Conservation (phyloP, 2,797 vertebrate species). For the Scyliorhinus canicula region DNA sequence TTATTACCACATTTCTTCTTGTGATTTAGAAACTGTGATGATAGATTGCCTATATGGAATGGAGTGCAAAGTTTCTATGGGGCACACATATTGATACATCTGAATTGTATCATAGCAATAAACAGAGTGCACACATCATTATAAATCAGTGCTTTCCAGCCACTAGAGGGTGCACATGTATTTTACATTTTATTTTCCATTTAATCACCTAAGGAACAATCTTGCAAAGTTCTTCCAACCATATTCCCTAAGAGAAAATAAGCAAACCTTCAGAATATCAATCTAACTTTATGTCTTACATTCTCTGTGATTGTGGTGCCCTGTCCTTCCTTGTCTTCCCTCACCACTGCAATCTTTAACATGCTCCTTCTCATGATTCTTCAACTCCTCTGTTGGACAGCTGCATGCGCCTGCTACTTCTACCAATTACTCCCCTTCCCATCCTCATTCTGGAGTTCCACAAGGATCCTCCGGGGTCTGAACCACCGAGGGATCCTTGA, state of each 20-base stretch:
- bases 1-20: background rate
- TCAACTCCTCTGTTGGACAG: background rate
- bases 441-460: background rate
- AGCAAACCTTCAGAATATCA: background rate
- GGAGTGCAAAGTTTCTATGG: background rate
- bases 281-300: background rate
- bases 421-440: background rate
- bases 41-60: background rate
- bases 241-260: background rate
- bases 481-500: background rate
- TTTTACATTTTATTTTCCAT: background rate
- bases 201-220: background rate
- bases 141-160: background rate
- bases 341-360: background rate
- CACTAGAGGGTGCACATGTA: constrained; percentile 30
- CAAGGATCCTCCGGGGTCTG: background rate
- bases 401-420: background rate
- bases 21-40: background rate
- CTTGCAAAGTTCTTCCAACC: background rate
- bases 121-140: background rate
- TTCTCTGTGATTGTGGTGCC: background rate
- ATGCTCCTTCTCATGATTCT: background rate
- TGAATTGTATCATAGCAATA: background rate
- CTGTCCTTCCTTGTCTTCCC: background rate
- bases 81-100: no score